phyloP scores from a whole-genome alignment of 2,113 vertebrate species.

The Kobus ellipsiprymnus region DNA sequence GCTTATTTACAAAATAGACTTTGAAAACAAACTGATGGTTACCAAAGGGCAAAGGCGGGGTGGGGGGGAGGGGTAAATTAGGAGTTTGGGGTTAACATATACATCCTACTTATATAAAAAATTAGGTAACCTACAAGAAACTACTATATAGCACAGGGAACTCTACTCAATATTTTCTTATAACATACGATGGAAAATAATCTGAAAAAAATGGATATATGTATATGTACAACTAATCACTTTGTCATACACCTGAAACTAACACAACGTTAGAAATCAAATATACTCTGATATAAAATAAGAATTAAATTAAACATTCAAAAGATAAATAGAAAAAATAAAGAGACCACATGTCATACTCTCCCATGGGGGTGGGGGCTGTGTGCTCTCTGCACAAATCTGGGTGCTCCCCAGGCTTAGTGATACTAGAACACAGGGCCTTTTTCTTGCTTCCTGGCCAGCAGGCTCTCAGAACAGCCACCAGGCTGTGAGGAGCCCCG shows the following conservation, averaged over 20 bases:
- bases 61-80: not conserved
- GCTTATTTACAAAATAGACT: not conserved
- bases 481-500: rapidly evolving
- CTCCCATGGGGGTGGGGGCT: not conserved
- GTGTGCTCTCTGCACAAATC: not conserved
- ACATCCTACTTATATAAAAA: not conserved
- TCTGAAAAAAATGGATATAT: not conserved
- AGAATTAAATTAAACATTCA: not conserved
- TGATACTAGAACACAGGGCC: rapidly evolving
- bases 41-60: not conserved
- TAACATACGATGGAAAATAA: not conserved
- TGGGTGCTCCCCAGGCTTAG: not conserved
- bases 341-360: too few species aligned
- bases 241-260: not conserved
- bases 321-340: not conserved
- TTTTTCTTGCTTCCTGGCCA: not conserved
- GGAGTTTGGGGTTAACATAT: not conserved
- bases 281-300: not conserved
- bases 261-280: not conserved
- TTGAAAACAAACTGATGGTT: not conserved
- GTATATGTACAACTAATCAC: not conserved
- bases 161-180: not conserved
- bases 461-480: rapidly evolving
- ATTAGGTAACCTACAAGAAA: not conserved
- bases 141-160: not conserved